phyloP scores from a whole-genome alignment of 2,888 invertebrate species.

The Drosophila yooni region DNA sequence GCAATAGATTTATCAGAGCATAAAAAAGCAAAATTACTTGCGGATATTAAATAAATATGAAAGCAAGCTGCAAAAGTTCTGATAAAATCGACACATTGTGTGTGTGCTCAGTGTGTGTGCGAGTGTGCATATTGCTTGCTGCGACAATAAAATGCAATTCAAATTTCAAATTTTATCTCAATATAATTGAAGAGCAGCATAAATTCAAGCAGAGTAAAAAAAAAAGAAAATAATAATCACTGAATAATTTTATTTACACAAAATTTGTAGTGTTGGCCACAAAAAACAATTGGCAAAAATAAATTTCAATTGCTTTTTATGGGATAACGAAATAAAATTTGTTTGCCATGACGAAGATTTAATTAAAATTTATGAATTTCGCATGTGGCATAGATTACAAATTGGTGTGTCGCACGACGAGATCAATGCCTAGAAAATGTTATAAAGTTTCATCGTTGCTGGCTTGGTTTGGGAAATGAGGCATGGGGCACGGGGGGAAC shows the following conservation, averaged over 20 bases:
- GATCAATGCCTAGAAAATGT: slow-evolving; percentile 29
- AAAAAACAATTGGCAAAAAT: slow-evolving; percentile 14
- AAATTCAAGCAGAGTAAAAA: not conserved
- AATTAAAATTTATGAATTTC: slow-evolving; percentile 73
- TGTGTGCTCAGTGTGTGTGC: not conserved
- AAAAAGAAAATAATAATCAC: slow-evolving; percentile 17
- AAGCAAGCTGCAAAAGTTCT: slow-evolving; percentile 29
- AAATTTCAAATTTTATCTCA: slow-evolving; percentile 28
- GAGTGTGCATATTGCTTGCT: slow-evolving; percentile 1
- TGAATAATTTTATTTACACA: slow-evolving; percentile 45
- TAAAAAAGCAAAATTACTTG: slow-evolving; percentile 17
- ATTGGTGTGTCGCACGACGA: slow-evolving; percentile 25
- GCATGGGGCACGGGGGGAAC: not conserved
- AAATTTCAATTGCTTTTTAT: slow-evolving; percentile 34
- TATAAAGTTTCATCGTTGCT: slow-evolving; percentile 23
- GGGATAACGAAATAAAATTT: slow-evolving; percentile 11
- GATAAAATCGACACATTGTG: slow-evolving; percentile 30
- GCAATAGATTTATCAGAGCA: not conserved
- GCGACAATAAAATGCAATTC: slow-evolving; percentile 29
- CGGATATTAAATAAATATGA: slow-evolving; percentile 33
- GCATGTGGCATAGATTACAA: slow-evolving; percentile 60
- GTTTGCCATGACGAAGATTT: slow-evolving; percentile 34
- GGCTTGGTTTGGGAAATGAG: slow-evolving; percentile 16
- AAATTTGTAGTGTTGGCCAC: slow-evolving; percentile 24
- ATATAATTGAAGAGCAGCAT: slow-evolving; percentile 26